phyloP scores from a whole-genome alignment of 2,888 invertebrate genomes.

The Petrolisthes cinctipes region DNA sequence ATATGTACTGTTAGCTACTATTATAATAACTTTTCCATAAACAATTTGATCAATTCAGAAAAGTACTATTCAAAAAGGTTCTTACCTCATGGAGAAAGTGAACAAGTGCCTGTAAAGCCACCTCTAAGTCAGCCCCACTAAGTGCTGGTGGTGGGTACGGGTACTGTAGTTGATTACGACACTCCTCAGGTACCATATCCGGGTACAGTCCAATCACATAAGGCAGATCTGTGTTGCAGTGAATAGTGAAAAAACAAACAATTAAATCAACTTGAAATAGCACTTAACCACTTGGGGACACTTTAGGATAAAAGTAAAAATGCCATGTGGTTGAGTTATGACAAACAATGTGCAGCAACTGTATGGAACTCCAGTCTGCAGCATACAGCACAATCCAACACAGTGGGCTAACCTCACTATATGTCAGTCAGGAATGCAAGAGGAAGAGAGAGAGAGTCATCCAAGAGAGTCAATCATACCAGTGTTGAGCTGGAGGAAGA shows the following conservation, averaged over 20 bases:
- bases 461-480: conserved; percentile 68
- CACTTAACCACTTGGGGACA: too few relatives aligned
- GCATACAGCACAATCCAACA: too few relatives aligned
- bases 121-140: conserved; percentile 87
- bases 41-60: too few relatives aligned
- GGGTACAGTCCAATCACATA: conserved; percentile 96
- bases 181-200: conserved; percentile 79
- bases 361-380: too few relatives aligned
- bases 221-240: conserved; percentile 79
- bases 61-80: not conserved
- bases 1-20: too few relatives aligned
- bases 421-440: too few relatives aligned
- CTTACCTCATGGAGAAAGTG: conserved; percentile 85
- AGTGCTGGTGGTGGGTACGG: conserved; percentile 75
- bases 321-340: too few relatives aligned
- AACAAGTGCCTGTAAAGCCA: conserved; percentile 87
- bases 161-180: conserved; percentile 73
- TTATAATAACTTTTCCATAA: too few relatives aligned
- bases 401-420: too few relatives aligned
- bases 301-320: too few relatives aligned
- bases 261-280: not conserved
- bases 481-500: conserved; percentile 89
- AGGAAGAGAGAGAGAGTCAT: too few relatives aligned
- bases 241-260: not conserved
- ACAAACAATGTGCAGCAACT: too few relatives aligned